Base-by-base conservation (phyloP, 2,888 invertebrate species). In the Cecidostiba fungosa region DNA sequence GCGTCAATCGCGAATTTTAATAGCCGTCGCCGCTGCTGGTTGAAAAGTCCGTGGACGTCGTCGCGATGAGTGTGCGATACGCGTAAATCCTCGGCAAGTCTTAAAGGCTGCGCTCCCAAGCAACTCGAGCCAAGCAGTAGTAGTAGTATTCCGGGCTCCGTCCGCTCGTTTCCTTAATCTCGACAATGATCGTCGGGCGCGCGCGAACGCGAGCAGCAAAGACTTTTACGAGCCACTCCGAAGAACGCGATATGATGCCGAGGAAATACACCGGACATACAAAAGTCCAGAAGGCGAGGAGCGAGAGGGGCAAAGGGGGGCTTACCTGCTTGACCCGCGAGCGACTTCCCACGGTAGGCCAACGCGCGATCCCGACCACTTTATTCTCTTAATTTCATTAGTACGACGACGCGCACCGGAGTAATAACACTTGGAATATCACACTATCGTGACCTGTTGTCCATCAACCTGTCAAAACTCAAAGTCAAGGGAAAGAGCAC, bases 261-360 rank as follows among this genome's bases (percentile, higher is more conserved):
- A 82, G 36, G 74, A 78, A 86, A 86, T 72, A 79, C 72, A 82
- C 82, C 86, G 87, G 84, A 87, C 85, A 82, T 83, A 85, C 85
- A 86, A 73, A 87, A 87, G 85, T 87, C 86, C 83, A 85, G 87
- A 77, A 59, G n/a, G 8, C 10, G 54, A 1, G 23, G n/a, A 59
- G 8, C 54, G 54, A 8, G n/a, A n/a, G 54, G 54, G 54, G n/a
- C n/a, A 19, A 50, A 84, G 88, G 87, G 86, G 87, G 86, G 90
- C 89, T 32, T 59, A 59, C 50, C 50, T 43, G 32, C 59, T 84
- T 92, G 92, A 91, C 91, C 92, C 91, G 36, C 89, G 90, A 91
- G 90, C 90, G 89, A 91, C 90, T 92, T 92, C 92, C 92, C 92
- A 92, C 92, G 92, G 90, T 90, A 90, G 86, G 59, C 19, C 70